These are phyloP conservation scores for Paramormyrops hopkinsi DNA, from an alignment of 2,797 vertebrate species.

Conservation along the genomic window DNA sequence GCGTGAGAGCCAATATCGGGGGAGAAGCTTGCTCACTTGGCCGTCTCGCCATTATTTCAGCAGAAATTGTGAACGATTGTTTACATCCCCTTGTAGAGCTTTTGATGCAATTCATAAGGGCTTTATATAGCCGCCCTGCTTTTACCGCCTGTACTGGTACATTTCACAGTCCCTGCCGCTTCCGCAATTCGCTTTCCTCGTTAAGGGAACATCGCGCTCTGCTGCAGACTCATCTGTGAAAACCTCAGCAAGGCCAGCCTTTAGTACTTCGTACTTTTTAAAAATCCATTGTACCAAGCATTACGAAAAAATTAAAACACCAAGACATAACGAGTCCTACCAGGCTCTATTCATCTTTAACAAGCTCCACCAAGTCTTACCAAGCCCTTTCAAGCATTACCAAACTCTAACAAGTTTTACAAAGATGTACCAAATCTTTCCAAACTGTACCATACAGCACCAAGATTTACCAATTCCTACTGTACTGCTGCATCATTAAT, in stretches of 20 bases:
- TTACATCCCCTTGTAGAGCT: not conserved
- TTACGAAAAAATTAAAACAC: not conserved
- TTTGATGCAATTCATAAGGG: not conserved
- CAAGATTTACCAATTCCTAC: not conserved
- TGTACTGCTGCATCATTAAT: not conserved
- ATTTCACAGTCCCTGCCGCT: not conserved
- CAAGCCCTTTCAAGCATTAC: not conserved
- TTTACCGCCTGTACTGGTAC: not conserved
- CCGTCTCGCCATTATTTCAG: not conserved
- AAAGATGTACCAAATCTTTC: not conserved
- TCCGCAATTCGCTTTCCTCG: not conserved
- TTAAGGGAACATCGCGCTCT: not conserved
- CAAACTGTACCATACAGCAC: not conserved
- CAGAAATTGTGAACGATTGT: not conserved
- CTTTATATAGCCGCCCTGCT: not conserved
- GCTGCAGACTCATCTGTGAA: not conserved
- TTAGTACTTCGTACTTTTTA: not conserved
- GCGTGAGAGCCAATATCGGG: constrained; percentile 3
- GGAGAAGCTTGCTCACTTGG: constrained; percentile 5
- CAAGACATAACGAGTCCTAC: not conserved
- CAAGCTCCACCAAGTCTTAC: not conserved
- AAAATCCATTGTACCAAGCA: not conserved
- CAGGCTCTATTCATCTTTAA: not conserved
- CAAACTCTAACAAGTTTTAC: not conserved
- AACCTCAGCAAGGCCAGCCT: not conserved